Evolutionary conservation across 1,140 invertebrate genomes (phyloP), one percentile per base, ranked within the genome.

Genomic region (Druon quercuslanigerum): DNA sequence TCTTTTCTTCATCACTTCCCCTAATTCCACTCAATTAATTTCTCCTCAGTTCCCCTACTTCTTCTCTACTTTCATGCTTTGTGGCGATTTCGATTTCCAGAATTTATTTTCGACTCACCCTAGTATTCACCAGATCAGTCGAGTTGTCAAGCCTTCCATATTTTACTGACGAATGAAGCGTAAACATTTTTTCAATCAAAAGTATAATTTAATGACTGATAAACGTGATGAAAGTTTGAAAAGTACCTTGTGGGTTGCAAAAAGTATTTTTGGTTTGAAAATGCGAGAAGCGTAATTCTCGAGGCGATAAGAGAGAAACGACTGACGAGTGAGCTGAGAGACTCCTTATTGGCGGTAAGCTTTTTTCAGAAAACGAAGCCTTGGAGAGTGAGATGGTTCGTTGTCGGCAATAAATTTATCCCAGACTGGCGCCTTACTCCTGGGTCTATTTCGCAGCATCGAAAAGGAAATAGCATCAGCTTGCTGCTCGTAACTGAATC

Each of bases 381-480:
- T 80, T 80, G 54, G 77, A 81, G 71, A 46, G 71, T 46, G 50
- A 51, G 57, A 79, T 72, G 74, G 81, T 85, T 82, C 79, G 75
- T 77, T 72, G 71, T 40, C 76, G 72, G 82, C 80, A 81, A 86
- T 86, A 87, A 88, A 89, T 89, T 89, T 87, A 87, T 85, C 84
- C 83, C 80, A 78, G 79, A 56, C 70, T 77, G 80, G 82, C 75
- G 80, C 78, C 82, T 83, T 86, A 86, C 85, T 85, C 82, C 60
- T 79, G 82, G 83, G 86, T 88, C 84, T 84, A 87, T 89, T 89
- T 88, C 85, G 87, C 83, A 86, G 79, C 74, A 76, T 66, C 75
- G 71, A 79, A 76, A 83, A 20, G 50, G 70, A 72, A 56, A 50
- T 46, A 70, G 25, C 50, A 46, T 46, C 40, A 33, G 17, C 71